Base-by-base conservation (phyloP, 2,888 invertebrate species). In the Helicoverpa assulta region DNA sequence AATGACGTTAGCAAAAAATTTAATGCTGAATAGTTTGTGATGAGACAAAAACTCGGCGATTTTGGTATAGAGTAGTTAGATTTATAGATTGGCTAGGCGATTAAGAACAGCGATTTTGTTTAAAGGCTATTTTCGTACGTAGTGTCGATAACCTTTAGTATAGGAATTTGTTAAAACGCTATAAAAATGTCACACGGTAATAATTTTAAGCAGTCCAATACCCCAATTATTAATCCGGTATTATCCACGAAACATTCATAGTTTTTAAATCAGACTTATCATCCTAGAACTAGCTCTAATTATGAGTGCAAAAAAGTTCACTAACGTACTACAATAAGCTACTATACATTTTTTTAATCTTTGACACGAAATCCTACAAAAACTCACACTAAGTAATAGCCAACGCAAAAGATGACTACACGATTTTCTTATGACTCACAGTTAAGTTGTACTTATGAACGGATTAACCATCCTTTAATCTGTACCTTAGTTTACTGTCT, bases 1-100 rank as follows among this genome's bases (percentile, higher is more conserved):
- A 92, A 93, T 93, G 93, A 94, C 86, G 86, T 85, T 73, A 37
- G 76, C 86, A 89, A 93, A 93, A 93, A 93, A 92, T 87, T 3
- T 6, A n/a, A 47, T 70, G 77, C 84, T 88, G 86, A 89, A 89
- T 88, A 86, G 81, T 85, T 86, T 86, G 70, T 59, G 59, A 53
- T 67, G 62, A 56, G 50, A 73, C 67, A 82, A 84, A 83, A 82
- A 82, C 21, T 73, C 19, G 52, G 8, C 37, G 56, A 56, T 66
- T 66, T 57, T 65, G 33, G n/a, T 63, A 47, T 52, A 63, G 82
- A 84, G 53, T 70, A 82, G 58, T 19, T 55, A 12, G 7, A 0
- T 4, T 16, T 5, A 18, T 6, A 29, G 55, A 47, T 55, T 18
- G 2, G n/a, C 16, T 12, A 0, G 1, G n/a, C 3, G 47, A 5